A percentile compares a stretch with the other conserved stretches of the same genome.
phyloP scores from a whole-genome alignment of 2,797 vertebrate genomes.

The Anas flavirostris region DNA sequence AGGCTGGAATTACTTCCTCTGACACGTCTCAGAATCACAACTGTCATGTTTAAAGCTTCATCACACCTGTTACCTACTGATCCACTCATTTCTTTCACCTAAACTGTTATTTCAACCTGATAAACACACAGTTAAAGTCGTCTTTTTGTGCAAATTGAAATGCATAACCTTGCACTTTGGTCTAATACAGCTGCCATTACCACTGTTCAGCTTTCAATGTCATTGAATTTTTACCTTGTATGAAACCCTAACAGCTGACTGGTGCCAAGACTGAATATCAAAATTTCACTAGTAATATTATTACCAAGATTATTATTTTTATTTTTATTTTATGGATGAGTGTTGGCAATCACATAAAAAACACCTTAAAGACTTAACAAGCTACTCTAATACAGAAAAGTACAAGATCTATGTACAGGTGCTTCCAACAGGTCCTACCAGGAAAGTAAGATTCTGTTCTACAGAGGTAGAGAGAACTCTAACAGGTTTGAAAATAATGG shows the following conservation, averaged over 20 bases:
- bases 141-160: neutral
- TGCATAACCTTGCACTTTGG: neutral
- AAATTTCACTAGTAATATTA: neutral
- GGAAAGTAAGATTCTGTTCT: neutral
- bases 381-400: neutral
- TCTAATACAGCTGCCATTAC: neutral
- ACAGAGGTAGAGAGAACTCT: neutral
- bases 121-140: neutral
- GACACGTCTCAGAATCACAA: neutral
- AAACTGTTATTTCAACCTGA: neutral
- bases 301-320: neutral
- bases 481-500: neutral
- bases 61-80: conserved; percentile 24
- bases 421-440: neutral
- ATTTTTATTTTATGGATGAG: neutral
- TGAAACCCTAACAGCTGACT: neutral
- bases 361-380: neutral
- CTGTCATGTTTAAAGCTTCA: neutral
- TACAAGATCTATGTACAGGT: neutral
- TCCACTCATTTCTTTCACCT: conserved; percentile 11
- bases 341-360: neutral
- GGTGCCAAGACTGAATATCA: neutral
- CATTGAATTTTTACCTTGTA: neutral
- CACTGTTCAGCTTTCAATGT: neutral
- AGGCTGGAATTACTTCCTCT: neutral